Conservation (phyloP, 2,113 vertebrate genomes). For the Hemiscyllium ocellatum region DNA sequence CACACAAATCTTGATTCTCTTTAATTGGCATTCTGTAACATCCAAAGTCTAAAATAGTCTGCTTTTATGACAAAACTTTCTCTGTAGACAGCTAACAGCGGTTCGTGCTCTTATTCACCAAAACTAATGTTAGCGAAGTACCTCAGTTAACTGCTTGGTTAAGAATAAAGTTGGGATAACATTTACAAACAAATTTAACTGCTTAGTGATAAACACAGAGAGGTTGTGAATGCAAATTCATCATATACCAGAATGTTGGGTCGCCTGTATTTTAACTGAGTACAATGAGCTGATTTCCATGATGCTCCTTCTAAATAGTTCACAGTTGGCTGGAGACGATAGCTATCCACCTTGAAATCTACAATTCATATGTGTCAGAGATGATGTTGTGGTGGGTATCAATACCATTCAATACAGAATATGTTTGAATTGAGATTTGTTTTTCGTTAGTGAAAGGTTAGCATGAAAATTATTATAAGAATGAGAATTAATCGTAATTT, state of each 20-base stretch:
- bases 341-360: neutral
- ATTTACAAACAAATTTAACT: conserved; percentile 12
- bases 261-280: neutral
- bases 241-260: neutral
- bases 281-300: neutral
- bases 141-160: neutral
- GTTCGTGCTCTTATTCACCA: neutral
- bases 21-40: conserved; percentile 29
- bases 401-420: conserved; percentile 63
- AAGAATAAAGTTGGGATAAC: neutral
- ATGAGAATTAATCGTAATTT: neutral
- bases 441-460: neutral
- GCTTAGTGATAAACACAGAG: neutral
- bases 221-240: neutral
- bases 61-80: neutral
- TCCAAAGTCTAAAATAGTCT: neutral
- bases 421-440: conserved; percentile 46
- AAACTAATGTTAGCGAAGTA: neutral
- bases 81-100: too few species aligned
- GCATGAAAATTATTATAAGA: neutral
- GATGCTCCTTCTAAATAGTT: neutral
- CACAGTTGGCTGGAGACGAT: neutral
- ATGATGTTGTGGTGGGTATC: conserved; percentile 38
- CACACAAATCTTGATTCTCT: neutral
- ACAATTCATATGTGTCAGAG: neutral